phyloP scores from a whole-genome alignment of 2,888 invertebrate genomes.

The Apantesis nais region DNA sequence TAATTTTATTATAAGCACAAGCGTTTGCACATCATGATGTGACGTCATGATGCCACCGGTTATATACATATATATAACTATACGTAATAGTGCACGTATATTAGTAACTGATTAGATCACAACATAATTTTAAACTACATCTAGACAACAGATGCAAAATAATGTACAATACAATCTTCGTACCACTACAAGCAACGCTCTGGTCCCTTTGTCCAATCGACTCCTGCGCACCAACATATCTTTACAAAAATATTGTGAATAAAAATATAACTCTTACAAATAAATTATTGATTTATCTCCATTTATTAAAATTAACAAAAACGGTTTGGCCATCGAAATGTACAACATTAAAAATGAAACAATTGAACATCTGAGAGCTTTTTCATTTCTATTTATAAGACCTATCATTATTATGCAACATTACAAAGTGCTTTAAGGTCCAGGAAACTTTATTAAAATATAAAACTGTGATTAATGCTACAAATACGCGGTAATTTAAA shows the following conservation, averaged over 20 bases:
- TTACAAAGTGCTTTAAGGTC: too few relatives aligned
- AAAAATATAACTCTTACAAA: constrained; percentile 43
- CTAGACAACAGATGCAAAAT: constrained; percentile 57
- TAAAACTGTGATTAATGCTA: background rate
- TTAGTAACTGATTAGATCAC: constrained; percentile 76
- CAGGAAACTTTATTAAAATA: background rate
- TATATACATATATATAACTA: constrained; percentile 61
- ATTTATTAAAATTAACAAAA: background rate
- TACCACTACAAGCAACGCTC: constrained; percentile 62
- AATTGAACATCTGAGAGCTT: too few relatives aligned
- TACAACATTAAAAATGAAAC: background rate
- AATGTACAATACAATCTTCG: constrained; percentile 51
- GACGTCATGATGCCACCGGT: constrained; percentile 36
- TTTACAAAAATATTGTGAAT: constrained; percentile 52
- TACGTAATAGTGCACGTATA: constrained; percentile 65
- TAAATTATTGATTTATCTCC: constrained; percentile 23
- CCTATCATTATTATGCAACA: too few relatives aligned
- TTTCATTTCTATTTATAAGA: too few relatives aligned
- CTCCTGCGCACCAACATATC: constrained; percentile 57
- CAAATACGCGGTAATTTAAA: background rate
- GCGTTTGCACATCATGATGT: constrained; percentile 60
- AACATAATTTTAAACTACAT: constrained; percentile 63
- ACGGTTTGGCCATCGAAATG: background rate
- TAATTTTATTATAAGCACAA: constrained; percentile 78
- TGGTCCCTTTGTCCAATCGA: constrained; percentile 68